Percentiles rank a stretch among this genome's conserved stretches.
Conservation (phyloP, 2,888 invertebrate genomes). For the Eumacrocentrus americanus region DNA sequence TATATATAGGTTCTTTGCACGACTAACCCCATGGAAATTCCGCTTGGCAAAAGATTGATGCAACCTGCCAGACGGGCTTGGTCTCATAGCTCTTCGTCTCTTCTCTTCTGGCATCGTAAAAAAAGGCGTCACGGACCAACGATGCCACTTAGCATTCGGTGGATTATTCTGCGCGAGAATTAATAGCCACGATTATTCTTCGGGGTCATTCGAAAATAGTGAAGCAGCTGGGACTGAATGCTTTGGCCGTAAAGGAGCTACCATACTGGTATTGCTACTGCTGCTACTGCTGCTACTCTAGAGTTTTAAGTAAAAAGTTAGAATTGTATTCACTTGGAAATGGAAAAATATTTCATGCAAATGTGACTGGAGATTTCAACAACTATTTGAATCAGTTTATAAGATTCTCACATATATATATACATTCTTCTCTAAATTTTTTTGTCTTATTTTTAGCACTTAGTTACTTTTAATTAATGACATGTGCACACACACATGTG, state of each 20-base stretch:
- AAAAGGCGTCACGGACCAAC: constrained; percentile 15
- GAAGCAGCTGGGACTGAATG: constrained; percentile 9
- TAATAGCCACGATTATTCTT: constrained; percentile 21
- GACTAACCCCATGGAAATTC: constrained; percentile 11
- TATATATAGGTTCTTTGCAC: not conserved
- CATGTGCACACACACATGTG: too few relatives aligned
- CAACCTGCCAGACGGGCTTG: not conserved
- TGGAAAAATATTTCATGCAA: constrained; percentile 2
- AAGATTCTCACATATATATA: not conserved
- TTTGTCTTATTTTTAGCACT: too few relatives aligned
- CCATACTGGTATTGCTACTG: not conserved
- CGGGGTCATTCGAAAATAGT: constrained; percentile 5
- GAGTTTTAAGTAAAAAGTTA: not conserved
- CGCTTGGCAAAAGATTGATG: constrained; percentile 21
- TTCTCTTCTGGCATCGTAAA: too few relatives aligned
- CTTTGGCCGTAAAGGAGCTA: too few relatives aligned
- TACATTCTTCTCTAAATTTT: not conserved
- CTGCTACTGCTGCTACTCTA: not conserved
- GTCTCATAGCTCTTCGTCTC: constrained; percentile 2
- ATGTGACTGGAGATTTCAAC: not conserved
- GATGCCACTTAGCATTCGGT: constrained; percentile 20
- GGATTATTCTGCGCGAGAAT: constrained; percentile 12
- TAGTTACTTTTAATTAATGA: too few relatives aligned
- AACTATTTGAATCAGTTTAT: not conserved
- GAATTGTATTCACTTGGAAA: not conserved